phyloP scores from a whole-genome alignment of 2,888 invertebrate genomes.

The Drosophila incognita region DNA sequence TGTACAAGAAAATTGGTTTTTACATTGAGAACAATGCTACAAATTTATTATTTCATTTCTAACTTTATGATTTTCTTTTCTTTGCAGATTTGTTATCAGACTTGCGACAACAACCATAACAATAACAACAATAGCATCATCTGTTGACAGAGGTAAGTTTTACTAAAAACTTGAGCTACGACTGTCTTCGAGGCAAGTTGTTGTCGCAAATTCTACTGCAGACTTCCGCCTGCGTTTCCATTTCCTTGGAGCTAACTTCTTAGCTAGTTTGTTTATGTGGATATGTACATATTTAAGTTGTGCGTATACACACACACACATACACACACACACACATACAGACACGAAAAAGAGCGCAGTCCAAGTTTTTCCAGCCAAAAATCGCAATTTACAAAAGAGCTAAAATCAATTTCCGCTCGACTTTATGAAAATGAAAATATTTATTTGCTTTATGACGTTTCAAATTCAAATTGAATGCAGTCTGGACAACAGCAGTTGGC shows the following conservation, averaged over 20 bases:
- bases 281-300: neutral
- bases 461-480: slow-evolving; percentile 39
- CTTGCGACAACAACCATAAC: neutral
- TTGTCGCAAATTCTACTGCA: neutral
- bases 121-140: neutral
- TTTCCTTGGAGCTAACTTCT: slow-evolving; percentile 10
- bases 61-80: neutral
- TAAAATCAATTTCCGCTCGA: slow-evolving; percentile 46
- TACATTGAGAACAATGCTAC: neutral
- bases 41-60: neutral
- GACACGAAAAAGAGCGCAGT: neutral
- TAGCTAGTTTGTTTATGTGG: slow-evolving; percentile 12
- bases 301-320: neutral
- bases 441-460: slow-evolving; percentile 39
- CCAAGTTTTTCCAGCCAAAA: slow-evolving; percentile 1
- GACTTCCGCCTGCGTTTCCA: slow-evolving; percentile 6
- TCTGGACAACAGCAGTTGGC: slow-evolving; percentile 4
- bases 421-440: slow-evolving; percentile 38
- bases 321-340: neutral
- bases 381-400: slow-evolving; percentile 28
- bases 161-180: slow-evolving; percentile 5
- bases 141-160: slow-evolving; percentile 29
- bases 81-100: slow-evolving; percentile 11
- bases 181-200: neutral
- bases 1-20: neutral